Evolutionary conservation across 2,113 vertebrate species (phyloP).

Genomic region (Python bivittatus): DNA sequence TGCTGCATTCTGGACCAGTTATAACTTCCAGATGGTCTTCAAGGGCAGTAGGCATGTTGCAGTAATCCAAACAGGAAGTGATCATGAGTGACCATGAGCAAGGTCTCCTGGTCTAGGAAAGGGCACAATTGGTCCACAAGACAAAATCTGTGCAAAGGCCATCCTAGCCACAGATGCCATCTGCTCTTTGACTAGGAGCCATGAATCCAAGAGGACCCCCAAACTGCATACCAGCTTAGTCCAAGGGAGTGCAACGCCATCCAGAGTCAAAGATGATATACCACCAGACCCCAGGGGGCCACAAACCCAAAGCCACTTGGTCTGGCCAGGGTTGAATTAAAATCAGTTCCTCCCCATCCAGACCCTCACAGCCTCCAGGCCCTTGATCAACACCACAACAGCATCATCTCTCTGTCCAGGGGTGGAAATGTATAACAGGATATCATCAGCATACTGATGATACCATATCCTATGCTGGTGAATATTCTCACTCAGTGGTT

Average conservation of each 20-base stretch:
- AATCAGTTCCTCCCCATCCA: too few relatives aligned
- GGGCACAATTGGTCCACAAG: not conserved
- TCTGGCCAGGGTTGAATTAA: too few relatives aligned
- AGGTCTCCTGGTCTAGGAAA: not conserved
- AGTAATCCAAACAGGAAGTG: not conserved
- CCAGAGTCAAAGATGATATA: not conserved
- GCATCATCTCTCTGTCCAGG: too few relatives aligned
- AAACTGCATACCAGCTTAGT: not conserved
- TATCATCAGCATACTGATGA: too few relatives aligned
- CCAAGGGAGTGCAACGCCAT: not conserved
- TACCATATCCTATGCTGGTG: too few relatives aligned
- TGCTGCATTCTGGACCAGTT: not conserved
- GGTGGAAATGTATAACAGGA: too few relatives aligned
- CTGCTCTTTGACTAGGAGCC: not conserved
- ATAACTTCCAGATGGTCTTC: not conserved
- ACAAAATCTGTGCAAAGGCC: not conserved
- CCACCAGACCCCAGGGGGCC: not conserved
- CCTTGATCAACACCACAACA: too few relatives aligned
- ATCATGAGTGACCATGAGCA: not conserved
- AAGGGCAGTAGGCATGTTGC: not conserved
- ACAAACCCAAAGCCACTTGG: too few relatives aligned
- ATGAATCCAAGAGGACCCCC: not conserved
- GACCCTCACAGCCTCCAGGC: too few relatives aligned
- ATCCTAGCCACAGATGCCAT: not conserved
- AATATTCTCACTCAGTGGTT: too few relatives aligned